Conservation (phyloP, 2,797 vertebrate species). For the Caiman crocodilus region DNA sequence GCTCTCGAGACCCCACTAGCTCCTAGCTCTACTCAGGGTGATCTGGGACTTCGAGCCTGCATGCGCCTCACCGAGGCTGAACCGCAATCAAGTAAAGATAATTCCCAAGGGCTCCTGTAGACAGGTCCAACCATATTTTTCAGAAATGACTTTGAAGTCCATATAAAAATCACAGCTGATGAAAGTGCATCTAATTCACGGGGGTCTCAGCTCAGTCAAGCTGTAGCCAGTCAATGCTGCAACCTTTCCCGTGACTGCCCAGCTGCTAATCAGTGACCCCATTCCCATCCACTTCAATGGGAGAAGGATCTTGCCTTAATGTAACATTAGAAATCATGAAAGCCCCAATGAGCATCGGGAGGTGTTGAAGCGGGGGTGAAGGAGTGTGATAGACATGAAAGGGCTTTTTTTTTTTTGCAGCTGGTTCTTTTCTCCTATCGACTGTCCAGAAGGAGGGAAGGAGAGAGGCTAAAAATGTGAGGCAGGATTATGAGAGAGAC, state of each 20-base stretch:
- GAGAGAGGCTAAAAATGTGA: background rate
- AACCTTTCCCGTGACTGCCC: background rate
- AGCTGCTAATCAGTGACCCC: background rate
- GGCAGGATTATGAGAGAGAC: conserved; percentile 67
- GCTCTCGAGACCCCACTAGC: no score
- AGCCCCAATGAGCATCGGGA: conserved; percentile 67
- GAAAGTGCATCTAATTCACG: no score
- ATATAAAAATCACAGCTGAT: no score
- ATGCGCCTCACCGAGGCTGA: no score
- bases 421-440: conserved; percentile 79
- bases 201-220: no score
- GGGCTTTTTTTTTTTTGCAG: conserved; percentile 64
- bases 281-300: conserved; percentile 20
- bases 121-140: no score
- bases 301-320: conserved; percentile 22
- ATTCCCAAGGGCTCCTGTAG: no score
- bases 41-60: no score
- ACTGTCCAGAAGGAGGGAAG: conserved; percentile 55
- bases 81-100: no score
- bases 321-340: conserved; percentile 80
- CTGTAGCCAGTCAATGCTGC: no score
- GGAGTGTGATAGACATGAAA: conserved; percentile 78
- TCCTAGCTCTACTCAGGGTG: no score
- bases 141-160: no score
- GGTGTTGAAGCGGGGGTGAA: conserved; percentile 83